These are phyloP conservation scores for Lepidurus packardi DNA, from an alignment of 1,140 invertebrate genomes.

Conservation along the genomic window DNA sequence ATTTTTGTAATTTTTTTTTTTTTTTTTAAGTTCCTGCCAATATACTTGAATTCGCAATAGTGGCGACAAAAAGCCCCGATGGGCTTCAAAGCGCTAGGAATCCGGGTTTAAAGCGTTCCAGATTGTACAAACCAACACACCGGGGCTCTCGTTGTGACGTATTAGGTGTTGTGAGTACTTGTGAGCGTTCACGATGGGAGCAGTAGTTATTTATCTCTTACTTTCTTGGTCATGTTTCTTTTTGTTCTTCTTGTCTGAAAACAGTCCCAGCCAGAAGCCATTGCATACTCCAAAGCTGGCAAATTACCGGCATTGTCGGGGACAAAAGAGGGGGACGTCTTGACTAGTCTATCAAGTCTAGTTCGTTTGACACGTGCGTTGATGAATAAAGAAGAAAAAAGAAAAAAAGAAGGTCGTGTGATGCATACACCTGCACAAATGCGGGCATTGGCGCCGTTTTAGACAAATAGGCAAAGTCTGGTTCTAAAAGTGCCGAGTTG, in stretches of 20 bases:
- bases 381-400: not conserved
- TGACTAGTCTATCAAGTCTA: not conserved
- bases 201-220: no score
- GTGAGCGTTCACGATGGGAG: no score
- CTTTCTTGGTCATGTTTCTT: no score
- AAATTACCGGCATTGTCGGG: not conserved
- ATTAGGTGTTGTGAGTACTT: not conserved
- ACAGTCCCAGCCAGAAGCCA: not conserved
- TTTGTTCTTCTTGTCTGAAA: not conserved
- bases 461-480: not conserved
- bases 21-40: not conserved
- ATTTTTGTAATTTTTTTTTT: not conserved
- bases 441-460: not conserved
- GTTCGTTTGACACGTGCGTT: not conserved
- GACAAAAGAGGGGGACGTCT: not conserved
- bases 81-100: not conserved
- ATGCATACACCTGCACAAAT: not conserved
- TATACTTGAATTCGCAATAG: not conserved
- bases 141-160: not conserved
- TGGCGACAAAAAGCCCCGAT: not conserved
- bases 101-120: not conserved
- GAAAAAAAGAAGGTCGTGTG: no score
- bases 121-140: not conserved
- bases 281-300: not conserved
- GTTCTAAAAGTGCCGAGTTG: conserved; percentile 1